phyloP scores from a whole-genome alignment of 2,797 vertebrate species.

The Cercopithecus neglectus region DNA sequence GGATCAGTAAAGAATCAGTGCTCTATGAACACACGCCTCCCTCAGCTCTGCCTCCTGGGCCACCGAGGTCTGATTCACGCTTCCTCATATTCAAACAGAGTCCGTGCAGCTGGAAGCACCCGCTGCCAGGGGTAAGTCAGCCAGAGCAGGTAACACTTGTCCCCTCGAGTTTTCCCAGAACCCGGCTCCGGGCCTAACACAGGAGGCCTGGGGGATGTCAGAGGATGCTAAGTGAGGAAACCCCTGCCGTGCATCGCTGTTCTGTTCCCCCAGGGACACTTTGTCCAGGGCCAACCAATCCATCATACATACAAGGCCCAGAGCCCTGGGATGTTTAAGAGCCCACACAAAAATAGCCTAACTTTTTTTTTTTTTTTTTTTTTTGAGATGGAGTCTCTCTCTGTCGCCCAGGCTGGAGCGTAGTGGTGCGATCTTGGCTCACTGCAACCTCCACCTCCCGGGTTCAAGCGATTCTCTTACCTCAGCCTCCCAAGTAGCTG shows the following conservation, averaged over 20 bases:
- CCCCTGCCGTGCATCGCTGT: fast-evolving
- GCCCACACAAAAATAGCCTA: neutral
- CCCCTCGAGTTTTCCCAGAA: slow-evolving; percentile 75
- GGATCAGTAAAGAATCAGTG: neutral
- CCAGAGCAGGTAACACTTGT: neutral
- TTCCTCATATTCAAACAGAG: slow-evolving; percentile 82
- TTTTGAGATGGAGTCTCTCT: neutral
- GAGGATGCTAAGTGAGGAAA: neutral
- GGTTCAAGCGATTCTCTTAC: neutral
- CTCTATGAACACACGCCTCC: slow-evolving; percentile 12
- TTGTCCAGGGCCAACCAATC: neutral
- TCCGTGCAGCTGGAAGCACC: slow-evolving; percentile 61
- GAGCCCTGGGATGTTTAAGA: too few relatives aligned
- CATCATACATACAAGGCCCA: neutral
- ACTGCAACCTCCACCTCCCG: neutral
- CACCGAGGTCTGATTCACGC: slow-evolving; percentile 79
- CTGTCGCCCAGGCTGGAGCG: neutral
- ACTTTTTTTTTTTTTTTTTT: neutral
- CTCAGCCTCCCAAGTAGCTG: neutral
- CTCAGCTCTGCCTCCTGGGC: slow-evolving; percentile 3
- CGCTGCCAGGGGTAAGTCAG: slow-evolving; percentile 46
- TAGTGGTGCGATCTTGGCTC: neutral
- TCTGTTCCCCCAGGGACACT: fast-evolving
- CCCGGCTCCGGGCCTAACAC: neutral
- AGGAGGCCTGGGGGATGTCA: neutral